Evolutionary conservation across 1,140 invertebrate genomes (phyloP), one percentile per base, ranked within the genome.

Genomic region (Danaus melanippus): DNA sequence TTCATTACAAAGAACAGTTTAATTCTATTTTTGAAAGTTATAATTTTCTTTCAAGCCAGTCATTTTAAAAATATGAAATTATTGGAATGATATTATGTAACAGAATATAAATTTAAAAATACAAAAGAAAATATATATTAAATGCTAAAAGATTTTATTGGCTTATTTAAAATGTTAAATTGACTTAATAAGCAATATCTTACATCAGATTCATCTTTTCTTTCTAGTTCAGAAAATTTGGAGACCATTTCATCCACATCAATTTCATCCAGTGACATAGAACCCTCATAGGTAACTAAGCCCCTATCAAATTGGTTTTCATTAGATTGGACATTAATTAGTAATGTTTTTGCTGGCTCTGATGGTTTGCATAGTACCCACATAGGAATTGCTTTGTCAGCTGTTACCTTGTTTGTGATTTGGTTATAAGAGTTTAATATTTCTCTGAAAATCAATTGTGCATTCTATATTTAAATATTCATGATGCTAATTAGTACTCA

Each of bases 361-460:
- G 66, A 51, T 6, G 83, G 77, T 42, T 81, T 80, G n/a, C 76
- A 84, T 6, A 88, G 42, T 15, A 87, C 59, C 84, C 84, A 88
- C 68, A 87, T 68, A 1, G 85, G 84, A 46, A 83, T 12, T n/a
- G 71, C 41, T 9, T 84, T 74, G 15, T 85, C 79, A 50, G 56
- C 45, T 1, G 60, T 12, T 12, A 64, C 6, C n/a, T 59, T 48
- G 17, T 53, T 50, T 9, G 82, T 50, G 32, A 63, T 72, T 50
- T 71, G 65, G 43, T 80, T 85, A 66, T 80, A 87, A 8, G 75
- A 62, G 50, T 83, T 85, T 53, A 76, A 70, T 60, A 88, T 77
- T 51, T 86, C 69, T 58, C 86, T 87, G 64, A 11, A 84, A 84
- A 56, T 49, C 46, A 46, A 58, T 9, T 63, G 57, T 10, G 32